Percentiles rank a stretch among this genome's conserved stretches.
Conservation (phyloP, 2,888 invertebrate species). For the Anoncus sp. region DNA sequence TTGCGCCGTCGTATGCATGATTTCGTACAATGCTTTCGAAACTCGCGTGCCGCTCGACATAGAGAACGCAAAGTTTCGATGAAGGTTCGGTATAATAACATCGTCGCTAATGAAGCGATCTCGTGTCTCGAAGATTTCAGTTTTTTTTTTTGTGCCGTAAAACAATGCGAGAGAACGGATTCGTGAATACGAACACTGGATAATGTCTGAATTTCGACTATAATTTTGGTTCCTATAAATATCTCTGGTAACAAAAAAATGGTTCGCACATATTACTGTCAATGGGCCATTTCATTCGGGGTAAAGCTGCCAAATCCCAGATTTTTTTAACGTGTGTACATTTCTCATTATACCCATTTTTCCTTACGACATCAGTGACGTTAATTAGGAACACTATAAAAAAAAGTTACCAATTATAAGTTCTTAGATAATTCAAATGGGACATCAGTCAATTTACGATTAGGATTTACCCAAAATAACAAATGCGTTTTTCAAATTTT, state of each 20-base stretch:
- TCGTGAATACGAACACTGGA: not conserved
- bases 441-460: too few species aligned
- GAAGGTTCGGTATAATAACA: not conserved
- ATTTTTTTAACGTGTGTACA: too few species aligned
- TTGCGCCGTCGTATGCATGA: not conserved
- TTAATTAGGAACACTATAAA: too few species aligned
- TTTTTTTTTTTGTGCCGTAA: not conserved
- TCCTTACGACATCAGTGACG: too few species aligned
- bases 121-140: slow-evolving; percentile 18
- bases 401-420: too few species aligned
- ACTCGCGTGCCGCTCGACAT: slow-evolving; percentile 23
- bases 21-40: slow-evolving; percentile 10
- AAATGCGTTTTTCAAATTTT: too few species aligned
- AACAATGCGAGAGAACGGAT: not conserved
- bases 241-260: not conserved
- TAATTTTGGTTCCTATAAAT: not conserved
- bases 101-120: slow-evolving; percentile 39
- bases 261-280: too few species aligned
- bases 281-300: too few species aligned
- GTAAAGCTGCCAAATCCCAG: too few species aligned
- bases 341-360: too few species aligned
- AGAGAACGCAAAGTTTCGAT: slow-evolving; percentile 23
- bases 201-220: not conserved
- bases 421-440: too few species aligned
- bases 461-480: too few species aligned